phyloP scores from a whole-genome alignment of 2,888 invertebrate genomes.

The Lasioglossum lativentre region DNA sequence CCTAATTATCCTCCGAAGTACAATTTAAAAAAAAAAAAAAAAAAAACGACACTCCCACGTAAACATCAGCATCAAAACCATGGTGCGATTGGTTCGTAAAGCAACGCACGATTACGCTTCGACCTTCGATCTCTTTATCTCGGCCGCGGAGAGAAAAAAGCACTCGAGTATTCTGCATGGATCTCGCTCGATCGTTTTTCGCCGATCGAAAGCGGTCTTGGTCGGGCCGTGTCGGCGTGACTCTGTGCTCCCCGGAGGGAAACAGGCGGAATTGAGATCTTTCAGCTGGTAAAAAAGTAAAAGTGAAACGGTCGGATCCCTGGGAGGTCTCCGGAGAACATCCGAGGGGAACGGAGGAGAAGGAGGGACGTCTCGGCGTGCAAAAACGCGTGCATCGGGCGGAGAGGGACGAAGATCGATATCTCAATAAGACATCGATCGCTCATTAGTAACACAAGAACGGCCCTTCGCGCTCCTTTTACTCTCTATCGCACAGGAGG shows the following conservation, averaged over 20 bases:
- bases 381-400: slow-evolving; percentile 8
- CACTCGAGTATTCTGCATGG: background rate
- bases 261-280: slow-evolving; percentile 57
- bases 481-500: slow-evolving; percentile 41
- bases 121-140: slow-evolving; percentile 2
- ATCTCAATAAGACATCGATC: slow-evolving; percentile 79
- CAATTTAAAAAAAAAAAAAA: background rate
- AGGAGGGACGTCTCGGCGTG: background rate
- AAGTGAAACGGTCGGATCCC: slow-evolving; percentile 57
- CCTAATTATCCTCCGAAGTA: background rate
- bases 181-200: background rate
- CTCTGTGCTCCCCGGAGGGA: slow-evolving; percentile 39
- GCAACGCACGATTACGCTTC: background rate
- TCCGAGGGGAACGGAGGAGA: background rate
- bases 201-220: background rate
- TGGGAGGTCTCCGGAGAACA: slow-evolving; percentile 52
- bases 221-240: slow-evolving; percentile 31
- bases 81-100: background rate
- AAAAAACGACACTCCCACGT: background rate
- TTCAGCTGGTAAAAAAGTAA: slow-evolving; percentile 58
- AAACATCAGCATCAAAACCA: background rate
- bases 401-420: slow-evolving; percentile 57
- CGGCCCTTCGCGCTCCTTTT: slow-evolving; percentile 44
- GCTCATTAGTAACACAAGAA: slow-evolving; percentile 74
- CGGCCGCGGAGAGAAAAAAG: background rate